Conservation (phyloP, 2,113 vertebrate genomes). For the Garra rufa region DNA sequence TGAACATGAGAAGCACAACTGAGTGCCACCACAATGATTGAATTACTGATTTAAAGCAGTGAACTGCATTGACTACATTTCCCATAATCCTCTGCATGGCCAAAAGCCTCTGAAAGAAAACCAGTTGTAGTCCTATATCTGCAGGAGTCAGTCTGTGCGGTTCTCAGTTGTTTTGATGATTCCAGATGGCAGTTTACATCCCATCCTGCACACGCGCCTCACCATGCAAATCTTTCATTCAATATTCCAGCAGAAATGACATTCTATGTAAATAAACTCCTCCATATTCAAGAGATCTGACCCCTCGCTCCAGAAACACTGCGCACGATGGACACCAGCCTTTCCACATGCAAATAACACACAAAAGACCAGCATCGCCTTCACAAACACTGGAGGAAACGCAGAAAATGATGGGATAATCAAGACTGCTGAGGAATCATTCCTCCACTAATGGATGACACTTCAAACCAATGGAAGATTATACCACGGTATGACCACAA, state of each 20-base stretch:
- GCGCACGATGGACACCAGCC: neutral
- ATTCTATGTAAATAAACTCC: constrained; percentile 38
- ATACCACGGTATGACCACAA: neutral
- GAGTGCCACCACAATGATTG: neutral
- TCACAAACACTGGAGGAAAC: neutral
- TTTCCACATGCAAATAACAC: constrained; percentile 13
- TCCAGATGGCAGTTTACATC: constrained; percentile 23
- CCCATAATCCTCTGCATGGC: neutral
- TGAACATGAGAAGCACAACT: neutral
- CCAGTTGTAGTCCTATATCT: neutral
- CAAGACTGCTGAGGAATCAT: neutral
- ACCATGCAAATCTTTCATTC: neutral
- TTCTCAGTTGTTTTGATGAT: neutral
- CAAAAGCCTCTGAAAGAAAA: neutral
- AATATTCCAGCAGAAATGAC: constrained; percentile 22
- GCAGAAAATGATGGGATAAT: neutral
- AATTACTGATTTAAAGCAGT: neutral
- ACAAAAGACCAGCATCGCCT: too few species aligned
- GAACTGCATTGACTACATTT: neutral
- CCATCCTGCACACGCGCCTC: neutral
- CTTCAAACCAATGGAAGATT: neutral
- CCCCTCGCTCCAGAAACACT: constrained; percentile 18
- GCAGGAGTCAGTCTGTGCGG: neutral
- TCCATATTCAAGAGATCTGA: constrained; percentile 42
- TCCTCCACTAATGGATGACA: neutral